Base-by-base conservation (phyloP, 2,113 vertebrate species). In the Atherinomorus stipes region DNA sequence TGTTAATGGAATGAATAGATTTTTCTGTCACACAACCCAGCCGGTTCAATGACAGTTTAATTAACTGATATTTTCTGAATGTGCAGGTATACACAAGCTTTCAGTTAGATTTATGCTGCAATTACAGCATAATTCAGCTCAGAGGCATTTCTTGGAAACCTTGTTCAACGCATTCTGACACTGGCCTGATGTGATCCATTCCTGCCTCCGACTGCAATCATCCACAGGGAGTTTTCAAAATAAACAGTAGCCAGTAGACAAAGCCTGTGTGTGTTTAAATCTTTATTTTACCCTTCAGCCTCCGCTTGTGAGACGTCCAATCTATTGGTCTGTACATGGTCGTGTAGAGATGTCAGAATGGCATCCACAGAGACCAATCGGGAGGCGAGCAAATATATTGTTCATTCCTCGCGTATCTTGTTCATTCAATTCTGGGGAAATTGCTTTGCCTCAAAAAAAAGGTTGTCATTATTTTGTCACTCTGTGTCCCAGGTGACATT, bases 391-490 rank as follows among this genome's bases (percentile, higher is more conserved):
- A 65, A 85, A 91, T 82, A 85, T 76, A 88, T 89, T 92, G 90
- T 91, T 88, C 87, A 84, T 84, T 84, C 84, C 71, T 71, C 87
- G 88, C 87, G 89, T 85, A 92, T 91, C 85, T 90, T 80, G 82
- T 84, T 92, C 88, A 91, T 90, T 94, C 90, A 93, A 90, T 93
- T 93, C 85, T 76, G 78, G 89, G 31, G 87, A 93, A 94, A 94
- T 93, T 90, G 90, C 84, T 90, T 76, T 79, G 80, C 84, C 87
- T 92, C 75, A 85, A 92, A 93, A 47, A 42, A 47, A 47, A 85
- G 81, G 85, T 86, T 91, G 90, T 92, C 90, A 93, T 94, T 94
- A 93, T 92, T 92, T 92, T 92, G 90, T 93, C 92, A 91, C 88
- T 88, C 87, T 78, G 81, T 53, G 63, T 92, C 89, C 86, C 90